A percentile compares a stretch with the other conserved stretches of the same genome.
Evolutionary conservation across 2,888 invertebrate genomes (phyloP).

Genomic region (Agrotis clavis): DNA sequence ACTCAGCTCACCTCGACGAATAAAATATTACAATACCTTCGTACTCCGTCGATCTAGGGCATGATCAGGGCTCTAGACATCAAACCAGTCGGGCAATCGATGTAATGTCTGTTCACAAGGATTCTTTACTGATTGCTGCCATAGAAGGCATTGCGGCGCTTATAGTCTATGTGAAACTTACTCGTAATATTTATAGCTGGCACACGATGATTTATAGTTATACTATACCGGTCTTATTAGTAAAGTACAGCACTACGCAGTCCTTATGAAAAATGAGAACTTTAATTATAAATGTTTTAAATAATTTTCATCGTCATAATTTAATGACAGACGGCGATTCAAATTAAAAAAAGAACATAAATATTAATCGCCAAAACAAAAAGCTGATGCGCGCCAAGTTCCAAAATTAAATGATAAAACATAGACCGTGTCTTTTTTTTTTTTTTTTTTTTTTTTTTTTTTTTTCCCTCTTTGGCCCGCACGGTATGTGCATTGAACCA

Average conservation of each 20-base stretch:
- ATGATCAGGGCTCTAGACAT: constrained; percentile 46
- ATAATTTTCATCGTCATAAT: not conserved
- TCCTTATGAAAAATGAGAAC: constrained; percentile 15
- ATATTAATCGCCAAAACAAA: not conserved
- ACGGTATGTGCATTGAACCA: no score
- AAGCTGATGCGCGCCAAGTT: not conserved
- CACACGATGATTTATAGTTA: constrained; percentile 60
- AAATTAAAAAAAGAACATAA: not conserved
- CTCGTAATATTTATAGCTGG: constrained; percentile 59
- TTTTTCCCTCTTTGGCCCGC: no score
- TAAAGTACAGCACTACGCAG: constrained; percentile 5
- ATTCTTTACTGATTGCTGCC: constrained; percentile 53
- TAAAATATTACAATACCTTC: constrained; percentile 41
- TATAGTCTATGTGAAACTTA: constrained; percentile 55
- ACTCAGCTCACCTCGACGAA: constrained; percentile 39
- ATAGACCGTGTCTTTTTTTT: constrained; percentile 18
- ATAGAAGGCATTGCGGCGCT: constrained; percentile 51
- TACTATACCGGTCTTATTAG: constrained; percentile 36
- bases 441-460: no score
- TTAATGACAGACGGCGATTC: not conserved
- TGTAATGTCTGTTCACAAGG: constrained; percentile 57
- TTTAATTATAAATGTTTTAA: constrained; percentile 15
- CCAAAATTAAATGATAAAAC: constrained; percentile 2
- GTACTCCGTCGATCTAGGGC: constrained; percentile 38
- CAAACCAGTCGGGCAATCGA: constrained; percentile 53